phyloP scores from a whole-genome alignment of 2,797 vertebrate species.

The Mormyrus hasselquistii region DNA sequence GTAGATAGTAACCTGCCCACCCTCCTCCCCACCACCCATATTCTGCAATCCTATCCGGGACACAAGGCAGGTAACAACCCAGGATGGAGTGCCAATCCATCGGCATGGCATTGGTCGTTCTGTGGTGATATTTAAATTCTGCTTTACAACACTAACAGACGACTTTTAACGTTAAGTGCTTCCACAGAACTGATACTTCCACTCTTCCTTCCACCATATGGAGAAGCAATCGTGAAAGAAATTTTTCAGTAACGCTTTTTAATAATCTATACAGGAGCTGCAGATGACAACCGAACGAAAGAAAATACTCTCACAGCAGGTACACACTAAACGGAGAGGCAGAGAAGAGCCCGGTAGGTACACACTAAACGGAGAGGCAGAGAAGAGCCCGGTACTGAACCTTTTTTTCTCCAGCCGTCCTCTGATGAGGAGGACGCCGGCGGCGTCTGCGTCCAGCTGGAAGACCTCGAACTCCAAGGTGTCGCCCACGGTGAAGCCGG shows the following conservation, averaged over 20 bases:
- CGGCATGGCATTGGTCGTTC: background rate
- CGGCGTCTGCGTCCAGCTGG: conserved; percentile 79
- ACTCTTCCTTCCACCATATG: background rate
- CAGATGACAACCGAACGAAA: background rate
- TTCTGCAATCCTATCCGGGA: too few species aligned
- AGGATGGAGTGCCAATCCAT: too few species aligned
- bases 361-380: too few species aligned
- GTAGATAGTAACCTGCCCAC: background rate
- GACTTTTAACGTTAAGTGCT: background rate
- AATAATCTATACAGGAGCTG: background rate
- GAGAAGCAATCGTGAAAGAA: background rate
- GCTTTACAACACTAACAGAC: background rate
- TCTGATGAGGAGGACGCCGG: conserved; percentile 84
- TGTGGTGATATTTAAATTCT: background rate
- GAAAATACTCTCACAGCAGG: background rate
- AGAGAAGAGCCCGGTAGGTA: background rate
- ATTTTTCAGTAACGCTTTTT: background rate
- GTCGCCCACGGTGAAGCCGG: conserved; percentile 69
- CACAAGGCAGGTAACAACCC: too few species aligned
- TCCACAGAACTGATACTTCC: background rate
- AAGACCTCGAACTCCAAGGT: conserved; percentile 79
- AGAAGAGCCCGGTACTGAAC: conserved; percentile 41
- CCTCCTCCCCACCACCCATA: too few species aligned
- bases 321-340: background rate
- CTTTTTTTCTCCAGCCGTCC: conserved; percentile 70